phyloP scores from a whole-genome alignment of 2,797 vertebrate species.

The Peromyscus melanophrys region DNA sequence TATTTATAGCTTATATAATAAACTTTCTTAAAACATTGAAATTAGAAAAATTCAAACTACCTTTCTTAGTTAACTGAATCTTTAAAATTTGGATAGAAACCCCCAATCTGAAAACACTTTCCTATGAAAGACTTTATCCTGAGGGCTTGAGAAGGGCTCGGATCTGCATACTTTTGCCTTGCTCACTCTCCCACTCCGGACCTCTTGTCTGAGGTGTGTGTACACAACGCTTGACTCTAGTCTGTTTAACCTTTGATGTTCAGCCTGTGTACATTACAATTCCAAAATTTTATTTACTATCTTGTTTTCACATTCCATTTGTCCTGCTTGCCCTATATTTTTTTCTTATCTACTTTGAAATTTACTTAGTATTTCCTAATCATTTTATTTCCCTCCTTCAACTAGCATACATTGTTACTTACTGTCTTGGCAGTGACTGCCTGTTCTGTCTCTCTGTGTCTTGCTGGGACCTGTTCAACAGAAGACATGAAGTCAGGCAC shows the following conservation, averaged over 20 bases:
- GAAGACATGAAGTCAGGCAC: background rate
- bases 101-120: background rate
- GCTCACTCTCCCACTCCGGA: background rate
- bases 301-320: background rate
- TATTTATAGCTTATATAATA: conserved; percentile 9
- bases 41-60: background rate
- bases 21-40: conserved; percentile 27
- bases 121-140: background rate
- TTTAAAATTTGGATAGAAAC: background rate
- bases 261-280: background rate
- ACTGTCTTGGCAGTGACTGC: background rate
- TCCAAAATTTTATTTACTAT: background rate
- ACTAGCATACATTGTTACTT: background rate
- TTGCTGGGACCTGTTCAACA: background rate
- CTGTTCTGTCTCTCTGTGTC: background rate
- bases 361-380: background rate
- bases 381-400: background rate
- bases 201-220: background rate
- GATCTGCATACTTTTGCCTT: too few relatives aligned
- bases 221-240: too few relatives aligned
- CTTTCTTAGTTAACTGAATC: background rate
- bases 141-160: too few relatives aligned
- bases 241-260: background rate
- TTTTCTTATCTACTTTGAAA: background rate
- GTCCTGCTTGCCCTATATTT: background rate